Evolutionary conservation across 2,797 vertebrate genomes (phyloP).

Genomic region (Channallabes apus): DNA sequence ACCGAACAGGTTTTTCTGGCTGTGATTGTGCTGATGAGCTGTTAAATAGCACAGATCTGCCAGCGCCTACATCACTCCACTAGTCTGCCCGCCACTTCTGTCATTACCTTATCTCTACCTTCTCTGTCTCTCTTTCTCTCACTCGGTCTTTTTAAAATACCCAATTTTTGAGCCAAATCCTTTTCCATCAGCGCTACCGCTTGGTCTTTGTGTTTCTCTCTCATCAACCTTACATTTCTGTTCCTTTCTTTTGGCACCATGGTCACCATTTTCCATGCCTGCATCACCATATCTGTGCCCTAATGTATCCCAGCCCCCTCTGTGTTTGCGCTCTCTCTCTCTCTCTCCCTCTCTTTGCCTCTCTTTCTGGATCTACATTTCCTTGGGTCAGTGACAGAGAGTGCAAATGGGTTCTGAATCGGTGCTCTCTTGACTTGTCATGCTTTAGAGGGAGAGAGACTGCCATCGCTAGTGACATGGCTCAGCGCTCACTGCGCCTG

Average conservation of each 20-base stretch:
- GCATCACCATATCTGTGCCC: slow-evolving; percentile 5
- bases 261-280: neutral
- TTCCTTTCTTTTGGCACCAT: neutral
- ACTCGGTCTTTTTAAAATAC: neutral
- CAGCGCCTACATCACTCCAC: slow-evolving; percentile 33
- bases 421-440: slow-evolving; percentile 47
- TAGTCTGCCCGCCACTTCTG: slow-evolving; percentile 15
- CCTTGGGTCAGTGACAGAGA: slow-evolving; percentile 50
- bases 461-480: slow-evolving; percentile 53
- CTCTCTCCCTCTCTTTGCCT: neutral
- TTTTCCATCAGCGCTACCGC: neutral
- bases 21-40: slow-evolving; percentile 59
- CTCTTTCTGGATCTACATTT: slow-evolving; percentile 45
- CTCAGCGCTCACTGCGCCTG: slow-evolving; percentile 50
- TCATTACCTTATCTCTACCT: slow-evolving; percentile 38
- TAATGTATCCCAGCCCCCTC: neutral
- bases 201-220: slow-evolving; percentile 10
- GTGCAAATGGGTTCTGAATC: slow-evolving; percentile 53
- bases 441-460: slow-evolving; percentile 40
- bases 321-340: slow-evolving; percentile 12
- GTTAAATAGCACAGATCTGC: slow-evolving; percentile 58
- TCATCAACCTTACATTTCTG: slow-evolving; percentile 10
- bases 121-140: neutral
- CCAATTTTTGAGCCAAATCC: slow-evolving; percentile 7
- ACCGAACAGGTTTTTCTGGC: slow-evolving; percentile 46